Conservation (phyloP, 2,797 vertebrate genomes). For the Phoebastria nigripes region DNA sequence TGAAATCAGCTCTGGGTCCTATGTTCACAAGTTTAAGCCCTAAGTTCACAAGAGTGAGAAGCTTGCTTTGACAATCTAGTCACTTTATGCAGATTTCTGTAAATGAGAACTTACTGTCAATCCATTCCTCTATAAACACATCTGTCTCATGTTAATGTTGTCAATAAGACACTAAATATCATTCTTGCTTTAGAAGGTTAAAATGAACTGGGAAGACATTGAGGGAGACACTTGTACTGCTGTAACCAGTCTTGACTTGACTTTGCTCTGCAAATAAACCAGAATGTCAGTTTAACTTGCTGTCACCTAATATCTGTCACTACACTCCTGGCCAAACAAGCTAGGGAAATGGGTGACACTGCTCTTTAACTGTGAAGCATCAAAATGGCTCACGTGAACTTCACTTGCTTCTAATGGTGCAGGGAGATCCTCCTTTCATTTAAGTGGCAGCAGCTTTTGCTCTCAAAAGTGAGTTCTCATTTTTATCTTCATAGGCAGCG, state of each 20-base stretch:
- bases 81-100: neutral
- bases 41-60: neutral
- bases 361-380: neutral
- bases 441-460: neutral
- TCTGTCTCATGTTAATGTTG: neutral
- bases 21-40: conserved; percentile 2
- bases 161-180: neutral
- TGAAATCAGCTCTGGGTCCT: neutral
- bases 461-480: neutral
- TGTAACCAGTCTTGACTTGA: conserved; percentile 42
- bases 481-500: neutral
- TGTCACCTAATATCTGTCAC: conserved; percentile 40
- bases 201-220: neutral
- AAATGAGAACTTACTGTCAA: neutral
- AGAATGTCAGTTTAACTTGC: conserved; percentile 37
- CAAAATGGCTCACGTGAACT: neutral
- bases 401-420: neutral
- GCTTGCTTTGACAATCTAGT: neutral
- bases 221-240: neutral
- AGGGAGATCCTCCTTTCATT: neutral
- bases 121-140: neutral
- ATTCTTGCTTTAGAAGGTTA: conserved; percentile 21
- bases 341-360: neutral
- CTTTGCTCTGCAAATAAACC: conserved; percentile 47
- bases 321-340: conserved; percentile 28